Evolutionary conservation across 2,113 vertebrate genomes (phyloP).

Genomic region (Heterotis niloticus): DNA sequence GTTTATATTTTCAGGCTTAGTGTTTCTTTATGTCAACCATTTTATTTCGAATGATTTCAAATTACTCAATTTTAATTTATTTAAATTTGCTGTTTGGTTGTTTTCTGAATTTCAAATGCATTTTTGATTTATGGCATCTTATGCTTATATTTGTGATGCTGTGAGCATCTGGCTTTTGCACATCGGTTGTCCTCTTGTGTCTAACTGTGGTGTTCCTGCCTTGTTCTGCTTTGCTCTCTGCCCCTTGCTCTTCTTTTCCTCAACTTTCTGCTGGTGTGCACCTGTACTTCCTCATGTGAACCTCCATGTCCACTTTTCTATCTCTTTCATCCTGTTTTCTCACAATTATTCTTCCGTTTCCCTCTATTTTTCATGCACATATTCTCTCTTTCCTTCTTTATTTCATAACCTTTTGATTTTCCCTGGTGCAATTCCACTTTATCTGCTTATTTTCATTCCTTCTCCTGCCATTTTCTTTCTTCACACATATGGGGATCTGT

Average conservation of each 20-base stretch:
- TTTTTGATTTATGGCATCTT: background rate
- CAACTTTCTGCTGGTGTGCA: background rate
- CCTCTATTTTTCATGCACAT: background rate
- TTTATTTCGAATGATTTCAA: background rate
- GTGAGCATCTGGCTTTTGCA: background rate
- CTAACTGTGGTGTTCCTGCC: constrained; percentile 28
- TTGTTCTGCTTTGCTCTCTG: constrained; percentile 29
- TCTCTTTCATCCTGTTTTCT: background rate
- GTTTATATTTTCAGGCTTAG: background rate
- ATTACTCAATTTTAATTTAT: background rate
- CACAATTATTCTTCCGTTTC: background rate
- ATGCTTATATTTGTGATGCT: background rate
- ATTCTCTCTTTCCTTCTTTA: constrained; percentile 16
- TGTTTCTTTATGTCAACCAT: background rate
- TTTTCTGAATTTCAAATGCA: background rate
- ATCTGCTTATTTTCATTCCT: too few relatives aligned
- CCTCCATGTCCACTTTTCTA: background rate
- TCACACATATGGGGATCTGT: background rate
- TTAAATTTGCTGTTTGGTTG: background rate
- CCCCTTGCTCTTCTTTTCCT: background rate
- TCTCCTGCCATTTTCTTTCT: background rate
- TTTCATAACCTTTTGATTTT: background rate
- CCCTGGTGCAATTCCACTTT: background rate
- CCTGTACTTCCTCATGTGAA: too few relatives aligned
- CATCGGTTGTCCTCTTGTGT: constrained; percentile 17